A percentile compares a stretch with the other conserved stretches of the same genome.
Evolutionary conservation across 2,888 invertebrate species (phyloP).

Genomic region (Drosophila macrospina): DNA sequence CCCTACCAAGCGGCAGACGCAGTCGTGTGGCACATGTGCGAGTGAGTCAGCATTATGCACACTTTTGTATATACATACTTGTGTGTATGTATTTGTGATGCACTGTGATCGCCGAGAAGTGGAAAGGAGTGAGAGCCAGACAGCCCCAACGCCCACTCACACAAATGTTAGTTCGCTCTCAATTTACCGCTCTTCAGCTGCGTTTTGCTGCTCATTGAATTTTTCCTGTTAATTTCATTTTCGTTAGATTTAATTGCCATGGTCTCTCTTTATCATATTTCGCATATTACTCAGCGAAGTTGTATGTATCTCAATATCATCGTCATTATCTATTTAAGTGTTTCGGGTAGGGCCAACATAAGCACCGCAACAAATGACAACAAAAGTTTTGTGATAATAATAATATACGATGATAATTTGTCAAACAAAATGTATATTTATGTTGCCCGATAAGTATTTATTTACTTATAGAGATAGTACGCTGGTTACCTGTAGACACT

Average conservation of each 20-base stretch:
- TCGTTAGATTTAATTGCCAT: slow-evolving; percentile 65
- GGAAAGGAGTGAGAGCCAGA: slow-evolving; percentile 31
- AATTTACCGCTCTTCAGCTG: background rate
- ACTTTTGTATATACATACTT: slow-evolving; percentile 12
- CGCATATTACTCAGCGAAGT: slow-evolving; percentile 63
- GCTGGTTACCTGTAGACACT: slow-evolving; percentile 56
- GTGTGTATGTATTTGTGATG: slow-evolving; percentile 33
- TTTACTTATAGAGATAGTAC: slow-evolving; percentile 34
- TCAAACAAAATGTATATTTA: slow-evolving; percentile 47
- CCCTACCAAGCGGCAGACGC: slow-evolving; percentile 28
- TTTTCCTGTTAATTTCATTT: slow-evolving; percentile 51
- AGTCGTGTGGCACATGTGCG: slow-evolving; percentile 60
- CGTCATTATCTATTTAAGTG: slow-evolving; percentile 60
- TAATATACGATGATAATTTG: slow-evolving; percentile 32
- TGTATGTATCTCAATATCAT: slow-evolving; percentile 29
- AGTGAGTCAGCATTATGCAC: slow-evolving; percentile 62
- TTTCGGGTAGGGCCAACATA: slow-evolving; percentile 26
- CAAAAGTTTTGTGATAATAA: slow-evolving; percentile 25
- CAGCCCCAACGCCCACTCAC: slow-evolving; percentile 57
- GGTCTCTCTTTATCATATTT: slow-evolving; percentile 44
- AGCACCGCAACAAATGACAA: slow-evolving; percentile 14
- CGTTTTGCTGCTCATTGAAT: slow-evolving; percentile 22
- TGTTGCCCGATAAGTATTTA: slow-evolving; percentile 62
- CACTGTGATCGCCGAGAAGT: slow-evolving; percentile 35
- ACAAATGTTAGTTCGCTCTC: slow-evolving; percentile 6